These are phyloP conservation scores for Acomys russatus DNA, from an alignment of 2,797 vertebrate genomes.

Conservation along the genomic window DNA sequence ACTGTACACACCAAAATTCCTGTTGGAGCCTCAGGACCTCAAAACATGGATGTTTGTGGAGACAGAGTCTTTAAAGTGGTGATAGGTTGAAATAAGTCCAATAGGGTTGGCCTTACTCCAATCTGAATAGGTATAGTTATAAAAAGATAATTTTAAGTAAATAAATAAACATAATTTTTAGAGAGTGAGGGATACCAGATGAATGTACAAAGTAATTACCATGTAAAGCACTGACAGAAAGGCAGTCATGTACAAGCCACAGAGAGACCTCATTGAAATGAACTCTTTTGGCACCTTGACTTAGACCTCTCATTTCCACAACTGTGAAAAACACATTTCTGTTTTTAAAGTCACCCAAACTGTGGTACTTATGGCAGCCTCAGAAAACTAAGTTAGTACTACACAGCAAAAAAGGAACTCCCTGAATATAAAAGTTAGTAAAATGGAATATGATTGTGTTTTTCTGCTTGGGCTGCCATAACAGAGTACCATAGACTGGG, in stretches of 20 bases:
- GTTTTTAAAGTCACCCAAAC: conserved; percentile 7
- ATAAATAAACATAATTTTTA: neutral
- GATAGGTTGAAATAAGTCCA: conserved; percentile 1
- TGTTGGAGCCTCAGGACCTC: neutral
- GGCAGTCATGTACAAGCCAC: neutral
- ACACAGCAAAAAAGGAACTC: neutral
- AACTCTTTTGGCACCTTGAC: neutral
- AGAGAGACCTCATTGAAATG: conserved; percentile 19
- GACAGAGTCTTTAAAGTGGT: neutral
- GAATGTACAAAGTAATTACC: neutral
- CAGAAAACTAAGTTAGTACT: conserved; percentile 45
- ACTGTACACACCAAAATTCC: neutral
- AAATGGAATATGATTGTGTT: conserved; percentile 1
- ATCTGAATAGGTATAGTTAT: conserved; percentile 2
- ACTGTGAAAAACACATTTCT: conserved; percentile 37
- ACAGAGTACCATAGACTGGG: neutral
- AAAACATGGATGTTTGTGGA: neutral
- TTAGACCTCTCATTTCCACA: conserved; percentile 9
- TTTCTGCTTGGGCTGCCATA: neutral
- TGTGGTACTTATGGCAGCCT: neutral
- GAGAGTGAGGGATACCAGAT: neutral
- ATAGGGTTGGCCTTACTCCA: neutral
- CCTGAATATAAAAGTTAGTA: neutral
- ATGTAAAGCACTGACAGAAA: neutral
- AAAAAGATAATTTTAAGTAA: neutral